Evolutionary conservation across 2,888 invertebrate species (phyloP), one percentile per base, ranked within the genome.

Genomic region (Eutolmus rufibarbis): DNA sequence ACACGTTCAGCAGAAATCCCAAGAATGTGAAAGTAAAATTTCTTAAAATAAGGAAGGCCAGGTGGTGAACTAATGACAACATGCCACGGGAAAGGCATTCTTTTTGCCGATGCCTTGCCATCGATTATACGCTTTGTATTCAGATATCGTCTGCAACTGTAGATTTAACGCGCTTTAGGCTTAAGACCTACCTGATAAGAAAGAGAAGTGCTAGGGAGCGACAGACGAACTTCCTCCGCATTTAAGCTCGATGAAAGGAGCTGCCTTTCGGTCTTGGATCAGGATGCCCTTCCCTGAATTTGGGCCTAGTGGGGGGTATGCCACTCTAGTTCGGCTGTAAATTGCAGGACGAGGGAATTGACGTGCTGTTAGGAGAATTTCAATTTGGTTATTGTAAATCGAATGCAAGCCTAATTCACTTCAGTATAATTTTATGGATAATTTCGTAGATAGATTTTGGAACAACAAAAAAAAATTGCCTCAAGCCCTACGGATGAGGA

Each of bases 71-170:
- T 82, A 82, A 82, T 82, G 57, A 82, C 40, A 66, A 34, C 37
- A 37, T 37, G 66, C 66, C 31, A 82, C 57, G 34, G 66, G 37
- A 57, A 34, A 57, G 28, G 57, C 9, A 57, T 57, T 37, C 16
- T 9, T 76, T n/a, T 23, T 78, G 56, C 56, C 46, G n/a, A 86
- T 34, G 31, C n/a, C 76, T 0, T 19, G 37, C 86, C 31, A 40
- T 51, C 78, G 86, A 86, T 86, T 86, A 86, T 78, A 43, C 56
- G 78, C 86, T 78, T 86, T 86, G 86, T 86, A 86, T 86, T 86
- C 86, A 28, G 86, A 78, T 78, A 77, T 19, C 46, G 77, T 86
- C 78, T 57, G 76, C 46, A 57, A 40, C 82, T 56, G 82, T 37
- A 82, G 82, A 37, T 34, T 82, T 82, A 57, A 82, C 57, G 82